phyloP scores from a whole-genome alignment of 2,113 vertebrate species.

The Montifringilla adamsi region DNA sequence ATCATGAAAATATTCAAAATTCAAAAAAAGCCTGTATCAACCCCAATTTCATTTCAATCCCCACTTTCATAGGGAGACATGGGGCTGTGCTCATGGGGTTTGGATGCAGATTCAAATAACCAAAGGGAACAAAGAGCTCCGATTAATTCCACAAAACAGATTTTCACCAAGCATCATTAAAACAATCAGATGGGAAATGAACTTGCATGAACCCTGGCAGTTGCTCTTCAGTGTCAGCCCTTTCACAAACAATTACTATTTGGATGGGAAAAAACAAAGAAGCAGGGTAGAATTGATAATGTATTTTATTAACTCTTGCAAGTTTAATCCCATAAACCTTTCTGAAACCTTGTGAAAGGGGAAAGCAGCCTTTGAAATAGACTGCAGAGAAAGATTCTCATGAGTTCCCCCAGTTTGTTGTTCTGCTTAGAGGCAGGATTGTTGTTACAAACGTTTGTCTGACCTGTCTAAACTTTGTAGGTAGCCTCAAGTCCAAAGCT shows the following conservation, averaged over 20 bases:
- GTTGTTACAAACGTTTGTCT: background rate
- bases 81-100: background rate
- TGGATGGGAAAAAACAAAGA: background rate
- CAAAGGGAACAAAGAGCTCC: constrained; percentile 2
- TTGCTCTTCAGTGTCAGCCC: constrained; percentile 7
- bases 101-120: background rate
- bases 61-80: background rate
- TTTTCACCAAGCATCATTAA: constrained; percentile 24
- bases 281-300: constrained; percentile 6
- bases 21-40: background rate
- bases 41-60: background rate
- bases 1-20: background rate
- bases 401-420: background rate
- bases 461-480: constrained; percentile 17
- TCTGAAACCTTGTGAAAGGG: background rate
- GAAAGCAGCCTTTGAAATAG: background rate
- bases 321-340: background rate
- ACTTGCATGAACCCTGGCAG: constrained; percentile 29
- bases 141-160: constrained; percentile 17
- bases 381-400: background rate
- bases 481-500: constrained; percentile 29
- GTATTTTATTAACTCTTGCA: constrained; percentile 37
- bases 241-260: constrained; percentile 24
- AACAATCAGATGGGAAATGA: constrained; percentile 30
- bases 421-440: constrained; percentile 35